Base-by-base conservation (phyloP, 2,797 vertebrate species). In the Natrix natrix region DNA sequence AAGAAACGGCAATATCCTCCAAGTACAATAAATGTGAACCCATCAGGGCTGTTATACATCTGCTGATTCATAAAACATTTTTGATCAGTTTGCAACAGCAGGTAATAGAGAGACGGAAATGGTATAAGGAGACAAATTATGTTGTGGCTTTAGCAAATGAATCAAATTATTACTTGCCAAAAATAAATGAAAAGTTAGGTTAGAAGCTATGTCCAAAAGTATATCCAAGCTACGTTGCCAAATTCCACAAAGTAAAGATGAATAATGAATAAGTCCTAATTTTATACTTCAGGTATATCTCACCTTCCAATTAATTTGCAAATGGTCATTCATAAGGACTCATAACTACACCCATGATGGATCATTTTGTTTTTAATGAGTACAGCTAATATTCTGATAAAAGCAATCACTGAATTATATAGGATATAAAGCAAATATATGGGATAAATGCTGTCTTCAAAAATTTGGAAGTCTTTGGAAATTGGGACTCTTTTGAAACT, bases 141-240 rank as follows among this genome's bases (percentile, higher is more conserved):
- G 22, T 55, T 60, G 43, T 43, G 22, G 54, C 69, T 89, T 93
- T 93, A 93, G 78, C 43, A 87, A 56, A 78, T 92, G 88, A 92
- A 26, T 83, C 86, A 83, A 90, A 48, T 88, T 90, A 92, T 74
- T 74, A 57, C 61, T 90, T 90, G 88, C 78, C 61, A 90, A n/a
- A 60, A 93, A 90, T 48, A 93, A 94, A 90, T 90, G n/a, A 61
- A 26, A 32, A 52, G 24, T 22, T 43, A 88, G 37, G 74, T 90
- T 90, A 86, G 48, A 90, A 90, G 59, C 13, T 66, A 86, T 88
- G 83, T 52, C 4, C 14, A n/a, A 26, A 90, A 0, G 26, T 24
- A 74, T 63, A 88, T 74, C 69, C 48, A 83, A 48, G 20, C 74
- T 83, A 24, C 48, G 43, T 57, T 93, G 10, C 54, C 56, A 55